Evolutionary conservation across 64 coral and sea anemone species (phyloP).

Genomic region (Exaiptasia diaphana): DNA sequence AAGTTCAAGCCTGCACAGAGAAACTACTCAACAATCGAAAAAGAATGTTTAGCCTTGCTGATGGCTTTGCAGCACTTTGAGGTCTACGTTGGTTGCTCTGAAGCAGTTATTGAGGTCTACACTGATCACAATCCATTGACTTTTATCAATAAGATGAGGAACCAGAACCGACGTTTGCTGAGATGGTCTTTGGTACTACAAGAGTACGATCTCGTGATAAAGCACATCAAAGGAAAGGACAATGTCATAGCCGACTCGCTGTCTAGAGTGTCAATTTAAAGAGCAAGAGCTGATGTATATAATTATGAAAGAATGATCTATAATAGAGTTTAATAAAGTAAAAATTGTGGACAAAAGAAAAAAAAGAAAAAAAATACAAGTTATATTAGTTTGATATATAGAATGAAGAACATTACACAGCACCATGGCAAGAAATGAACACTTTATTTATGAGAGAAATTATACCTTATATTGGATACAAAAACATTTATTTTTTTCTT

Average conservation of each 20-base stretch:
- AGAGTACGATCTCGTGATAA: neutral
- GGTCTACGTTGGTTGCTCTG: neutral
- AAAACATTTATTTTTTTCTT: too few relatives aligned
- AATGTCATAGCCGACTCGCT: neutral
- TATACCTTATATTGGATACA: too few relatives aligned
- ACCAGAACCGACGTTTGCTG: neutral
- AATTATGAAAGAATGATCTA: too few relatives aligned
- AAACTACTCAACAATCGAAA: conserved; percentile 30
- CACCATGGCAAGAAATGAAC: too few relatives aligned
- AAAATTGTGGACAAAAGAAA: too few relatives aligned
- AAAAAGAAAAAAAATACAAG: too few relatives aligned
- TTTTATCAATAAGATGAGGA: neutral
- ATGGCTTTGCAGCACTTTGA: neutral
- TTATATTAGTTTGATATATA: too few relatives aligned
- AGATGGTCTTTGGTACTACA: conserved; percentile 24
- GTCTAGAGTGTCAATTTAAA: neutral
- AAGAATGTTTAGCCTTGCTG: conserved; percentile 10
- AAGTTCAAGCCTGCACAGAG: neutral
- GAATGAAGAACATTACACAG: too few relatives aligned
- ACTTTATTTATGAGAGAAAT: too few relatives aligned
- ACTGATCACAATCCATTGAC: conserved; percentile 1
- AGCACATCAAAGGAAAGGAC: neutral
- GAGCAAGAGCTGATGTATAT: too few relatives aligned
- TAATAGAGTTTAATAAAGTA: too few relatives aligned
- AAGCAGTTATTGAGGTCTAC: neutral